phyloP scores from a whole-genome alignment of 2,113 vertebrate genomes.

The Hypanus sabinus region DNA sequence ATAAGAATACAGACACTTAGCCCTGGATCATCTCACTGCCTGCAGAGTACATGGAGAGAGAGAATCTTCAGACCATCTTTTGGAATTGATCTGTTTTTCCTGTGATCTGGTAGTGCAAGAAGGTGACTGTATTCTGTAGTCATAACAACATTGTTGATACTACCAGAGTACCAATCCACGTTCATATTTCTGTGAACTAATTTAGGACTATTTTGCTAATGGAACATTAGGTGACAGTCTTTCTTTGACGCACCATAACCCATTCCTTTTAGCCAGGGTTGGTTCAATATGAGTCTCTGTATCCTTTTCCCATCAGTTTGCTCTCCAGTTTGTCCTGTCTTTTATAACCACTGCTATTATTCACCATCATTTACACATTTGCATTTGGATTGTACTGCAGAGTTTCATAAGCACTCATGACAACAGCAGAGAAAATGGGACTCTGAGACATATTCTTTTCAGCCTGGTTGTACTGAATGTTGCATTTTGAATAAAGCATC shows the following conservation, averaged over 20 bases:
- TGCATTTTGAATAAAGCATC: not conserved
- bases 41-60: not conserved
- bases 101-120: not conserved
- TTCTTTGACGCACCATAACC: not conserved
- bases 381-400: not conserved
- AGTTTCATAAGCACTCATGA: not conserved
- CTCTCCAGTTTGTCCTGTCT: not conserved
- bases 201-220: conserved; percentile 19
- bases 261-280: not conserved
- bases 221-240: not conserved
- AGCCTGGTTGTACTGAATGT: not conserved
- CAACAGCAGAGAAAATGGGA: not conserved
- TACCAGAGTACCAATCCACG: not conserved
- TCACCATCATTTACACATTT: not conserved
- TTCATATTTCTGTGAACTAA: conserved; percentile 4
- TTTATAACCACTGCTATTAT: not conserved
- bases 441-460: not conserved
- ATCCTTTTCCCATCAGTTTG: conserved; percentile 1
- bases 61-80: not conserved
- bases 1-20: not conserved
- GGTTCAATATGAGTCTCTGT: not conserved
- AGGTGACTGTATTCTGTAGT: not conserved
- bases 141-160: conserved; percentile 9
- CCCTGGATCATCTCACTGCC: not conserved
- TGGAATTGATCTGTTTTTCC: conserved; percentile 21